A percentile compares a stretch with the other conserved stretches of the same genome.
These are phyloP conservation scores for Malurus alboscapulatus DNA, from an alignment of 2,113 vertebrate species.

Conservation along the genomic window DNA sequence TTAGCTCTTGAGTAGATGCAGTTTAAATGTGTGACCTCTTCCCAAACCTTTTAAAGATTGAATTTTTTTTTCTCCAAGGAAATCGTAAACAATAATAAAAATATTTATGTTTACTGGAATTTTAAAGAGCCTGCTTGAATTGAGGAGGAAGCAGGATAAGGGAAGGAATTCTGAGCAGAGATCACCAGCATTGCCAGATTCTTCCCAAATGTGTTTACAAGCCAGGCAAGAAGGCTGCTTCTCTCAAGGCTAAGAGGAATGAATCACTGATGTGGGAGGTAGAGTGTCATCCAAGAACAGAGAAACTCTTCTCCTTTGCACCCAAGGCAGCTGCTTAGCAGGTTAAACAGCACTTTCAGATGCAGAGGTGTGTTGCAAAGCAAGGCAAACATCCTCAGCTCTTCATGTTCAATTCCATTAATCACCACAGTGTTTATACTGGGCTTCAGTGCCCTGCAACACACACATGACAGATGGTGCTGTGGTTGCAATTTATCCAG, in stretches of 20 bases:
- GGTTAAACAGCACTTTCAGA: background rate
- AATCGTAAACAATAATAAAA: background rate
- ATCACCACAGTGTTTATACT: background rate
- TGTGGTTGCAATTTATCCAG: background rate
- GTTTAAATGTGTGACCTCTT: background rate
- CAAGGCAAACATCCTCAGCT: background rate
- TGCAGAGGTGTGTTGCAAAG: background rate
- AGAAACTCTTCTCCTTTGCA: background rate
- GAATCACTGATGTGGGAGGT: background rate
- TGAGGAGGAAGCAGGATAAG: background rate
- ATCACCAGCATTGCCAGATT: background rate
- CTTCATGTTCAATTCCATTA: background rate
- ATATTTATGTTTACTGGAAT: background rate
- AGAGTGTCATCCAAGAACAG: background rate
- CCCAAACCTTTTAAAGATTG: background rate
- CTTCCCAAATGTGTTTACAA: background rate
- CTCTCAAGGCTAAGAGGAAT: background rate
- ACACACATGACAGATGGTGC: rapidly evolving
- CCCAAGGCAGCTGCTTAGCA: background rate
- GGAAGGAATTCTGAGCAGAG: background rate
- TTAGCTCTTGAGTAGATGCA: background rate
- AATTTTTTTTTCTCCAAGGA: rapidly evolving
- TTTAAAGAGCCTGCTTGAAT: background rate
- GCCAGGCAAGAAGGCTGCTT: background rate
- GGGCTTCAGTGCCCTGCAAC: background rate